Evolutionary conservation across 2,888 invertebrate genomes (phyloP).

Genomic region (Meteorus colon): DNA sequence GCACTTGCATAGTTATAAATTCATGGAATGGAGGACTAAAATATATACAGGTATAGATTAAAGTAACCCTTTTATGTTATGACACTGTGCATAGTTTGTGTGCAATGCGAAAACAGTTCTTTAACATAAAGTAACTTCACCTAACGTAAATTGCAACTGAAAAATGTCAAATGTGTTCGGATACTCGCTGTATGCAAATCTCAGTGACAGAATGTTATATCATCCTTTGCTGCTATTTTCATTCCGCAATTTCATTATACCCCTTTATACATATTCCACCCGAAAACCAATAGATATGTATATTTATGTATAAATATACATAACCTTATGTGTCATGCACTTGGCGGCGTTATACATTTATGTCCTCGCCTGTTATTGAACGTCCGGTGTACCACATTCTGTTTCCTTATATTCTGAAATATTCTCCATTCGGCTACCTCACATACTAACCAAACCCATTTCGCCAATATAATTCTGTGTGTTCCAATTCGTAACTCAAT

Average conservation of each 20-base stretch:
- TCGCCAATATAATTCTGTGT: background rate
- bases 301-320: background rate
- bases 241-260: constrained; percentile 2
- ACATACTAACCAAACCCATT: constrained; percentile 1
- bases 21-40: background rate
- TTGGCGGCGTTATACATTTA: constrained; percentile 22
- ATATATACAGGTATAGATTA: background rate
- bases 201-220: constrained; percentile 5
- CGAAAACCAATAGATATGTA: background rate
- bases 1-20: background rate
- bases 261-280: background rate
- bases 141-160: background rate
- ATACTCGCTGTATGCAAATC: constrained; percentile 1
- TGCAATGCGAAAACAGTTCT: background rate
- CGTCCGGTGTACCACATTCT: constrained; percentile 16
- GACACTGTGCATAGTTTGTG: background rate
- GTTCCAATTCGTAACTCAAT: background rate
- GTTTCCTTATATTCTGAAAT: constrained; percentile 27
- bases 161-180: background rate
- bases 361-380: constrained; percentile 9
- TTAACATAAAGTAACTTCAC: background rate
- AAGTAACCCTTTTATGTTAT: background rate
- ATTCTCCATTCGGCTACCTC: background rate
- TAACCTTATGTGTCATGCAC: background rate
- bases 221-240: background rate